Evolutionary conservation across 2,888 invertebrate genomes (phyloP).

Genomic region (Fragum fragum): DNA sequence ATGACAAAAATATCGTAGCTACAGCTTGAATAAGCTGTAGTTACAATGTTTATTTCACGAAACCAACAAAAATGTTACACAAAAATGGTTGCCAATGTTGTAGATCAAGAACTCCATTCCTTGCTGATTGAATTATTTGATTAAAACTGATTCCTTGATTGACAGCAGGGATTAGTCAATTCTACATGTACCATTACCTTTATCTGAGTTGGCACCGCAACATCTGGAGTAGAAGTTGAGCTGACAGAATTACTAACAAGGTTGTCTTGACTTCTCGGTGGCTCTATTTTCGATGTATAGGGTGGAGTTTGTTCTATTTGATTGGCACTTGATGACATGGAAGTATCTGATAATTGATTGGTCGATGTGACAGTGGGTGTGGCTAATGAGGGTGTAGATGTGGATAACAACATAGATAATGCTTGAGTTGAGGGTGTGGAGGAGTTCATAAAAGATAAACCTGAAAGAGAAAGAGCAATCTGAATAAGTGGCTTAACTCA

Average conservation of each 20-base stretch:
- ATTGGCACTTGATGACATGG: neutral
- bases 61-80: too few relatives aligned
- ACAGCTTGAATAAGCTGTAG: too few relatives aligned
- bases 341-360: slow-evolving; percentile 16
- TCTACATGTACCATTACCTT: too few relatives aligned
- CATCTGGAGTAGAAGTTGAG: slow-evolving; percentile 33
- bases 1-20: too few relatives aligned
- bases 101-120: neutral
- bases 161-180: too few relatives aligned
- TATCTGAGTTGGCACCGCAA: slow-evolving; percentile 77
- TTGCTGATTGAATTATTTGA: neutral
- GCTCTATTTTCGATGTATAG: neutral
- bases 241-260: neutral
- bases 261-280: neutral
- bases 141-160: too few relatives aligned
- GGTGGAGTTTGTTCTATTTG: slow-evolving; percentile 9
- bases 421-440: slow-evolving; percentile 9
- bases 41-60: too few relatives aligned
- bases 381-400: slow-evolving; percentile 1
- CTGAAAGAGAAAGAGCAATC: neutral
- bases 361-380: slow-evolving; percentile 13
- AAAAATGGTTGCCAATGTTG: neutral
- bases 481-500: too few relatives aligned
- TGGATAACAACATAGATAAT: slow-evolving; percentile 7
- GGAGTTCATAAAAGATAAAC: slow-evolving; percentile 23